Percentiles rank a stretch among this genome's conserved stretches.
Evolutionary conservation across 1,140 invertebrate species (phyloP).

Genomic region (Pogonomyrmex barbatus): DNA sequence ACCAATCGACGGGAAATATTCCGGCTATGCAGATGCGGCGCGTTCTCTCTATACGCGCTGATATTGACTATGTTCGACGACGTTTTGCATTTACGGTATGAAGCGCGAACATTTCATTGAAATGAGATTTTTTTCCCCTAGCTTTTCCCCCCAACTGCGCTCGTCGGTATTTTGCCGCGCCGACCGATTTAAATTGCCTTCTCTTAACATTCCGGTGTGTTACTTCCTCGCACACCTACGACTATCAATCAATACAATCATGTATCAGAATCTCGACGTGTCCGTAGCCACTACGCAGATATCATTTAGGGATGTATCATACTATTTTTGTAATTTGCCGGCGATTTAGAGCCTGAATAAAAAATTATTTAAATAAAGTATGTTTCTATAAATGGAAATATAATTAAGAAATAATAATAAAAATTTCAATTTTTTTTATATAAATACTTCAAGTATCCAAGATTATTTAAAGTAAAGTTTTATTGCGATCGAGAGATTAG

Average conservation of each 20-base stretch:
- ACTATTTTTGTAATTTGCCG: too few species aligned
- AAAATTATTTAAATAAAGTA: too few species aligned
- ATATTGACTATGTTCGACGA: conserved; percentile 33
- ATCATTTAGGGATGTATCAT: neutral
- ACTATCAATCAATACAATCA: neutral
- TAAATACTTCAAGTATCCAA: too few species aligned
- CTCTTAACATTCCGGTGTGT: conserved; percentile 35
- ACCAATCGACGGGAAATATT: conserved; percentile 60
- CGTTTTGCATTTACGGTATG: conserved; percentile 34
- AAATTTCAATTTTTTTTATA: too few species aligned
- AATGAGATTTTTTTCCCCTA: conserved; percentile 7
- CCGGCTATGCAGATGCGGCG: conserved; percentile 28
- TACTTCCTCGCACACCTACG: neutral
- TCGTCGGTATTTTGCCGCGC: conserved; percentile 6
- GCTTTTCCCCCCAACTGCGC: neutral
- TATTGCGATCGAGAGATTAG: too few species aligned
- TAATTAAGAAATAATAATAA: too few species aligned
- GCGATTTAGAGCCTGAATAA: too few species aligned
- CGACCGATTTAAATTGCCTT: conserved; percentile 27
- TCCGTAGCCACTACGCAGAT: neutral
- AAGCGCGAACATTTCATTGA: conserved; percentile 27
- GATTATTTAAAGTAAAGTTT: too few species aligned
- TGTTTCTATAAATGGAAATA: too few species aligned
- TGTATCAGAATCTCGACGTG: conserved; percentile 1
- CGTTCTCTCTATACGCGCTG: conserved; percentile 11